A percentile compares a stretch with the other conserved stretches of the same genome.
phyloP scores from a whole-genome alignment of 2,797 vertebrate genomes.

The Otolemur crassicaudatus region DNA sequence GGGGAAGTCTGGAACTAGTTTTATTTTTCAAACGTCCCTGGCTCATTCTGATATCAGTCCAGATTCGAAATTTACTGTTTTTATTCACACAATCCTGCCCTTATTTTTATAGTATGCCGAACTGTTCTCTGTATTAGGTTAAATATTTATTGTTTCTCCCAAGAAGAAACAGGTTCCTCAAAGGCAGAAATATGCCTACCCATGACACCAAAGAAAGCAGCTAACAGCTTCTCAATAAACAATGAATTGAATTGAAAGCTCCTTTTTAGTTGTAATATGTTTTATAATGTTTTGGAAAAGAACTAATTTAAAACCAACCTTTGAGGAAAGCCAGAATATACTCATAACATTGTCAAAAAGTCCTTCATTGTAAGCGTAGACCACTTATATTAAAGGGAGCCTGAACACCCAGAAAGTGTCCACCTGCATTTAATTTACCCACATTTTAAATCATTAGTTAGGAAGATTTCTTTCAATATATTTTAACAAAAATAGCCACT shows the following conservation, averaged over 20 bases:
- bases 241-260: not conserved
- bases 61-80: not conserved
- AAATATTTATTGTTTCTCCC: not conserved
- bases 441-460: slow-evolving; percentile 31
- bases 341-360: not conserved
- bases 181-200: not conserved
- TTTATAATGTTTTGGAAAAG: slow-evolving; percentile 38
- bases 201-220: not conserved
- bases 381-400: not conserved
- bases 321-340: not conserved
- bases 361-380: not conserved
- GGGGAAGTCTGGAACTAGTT: not conserved
- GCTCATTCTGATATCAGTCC: not conserved
- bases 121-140: not conserved
- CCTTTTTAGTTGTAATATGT: not conserved
- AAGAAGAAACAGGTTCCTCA: not conserved
- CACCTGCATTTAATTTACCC: not conserved
- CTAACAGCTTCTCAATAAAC: not conserved
- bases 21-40: slow-evolving; percentile 6
- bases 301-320: not conserved
- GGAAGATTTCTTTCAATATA: not conserved
- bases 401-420: not conserved
- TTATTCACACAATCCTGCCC: not conserved
- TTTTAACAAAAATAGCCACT: slow-evolving; percentile 25
- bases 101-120: not conserved